phyloP scores from a whole-genome alignment of 1,140 invertebrate genomes.

The Zaprionus nigranus region DNA sequence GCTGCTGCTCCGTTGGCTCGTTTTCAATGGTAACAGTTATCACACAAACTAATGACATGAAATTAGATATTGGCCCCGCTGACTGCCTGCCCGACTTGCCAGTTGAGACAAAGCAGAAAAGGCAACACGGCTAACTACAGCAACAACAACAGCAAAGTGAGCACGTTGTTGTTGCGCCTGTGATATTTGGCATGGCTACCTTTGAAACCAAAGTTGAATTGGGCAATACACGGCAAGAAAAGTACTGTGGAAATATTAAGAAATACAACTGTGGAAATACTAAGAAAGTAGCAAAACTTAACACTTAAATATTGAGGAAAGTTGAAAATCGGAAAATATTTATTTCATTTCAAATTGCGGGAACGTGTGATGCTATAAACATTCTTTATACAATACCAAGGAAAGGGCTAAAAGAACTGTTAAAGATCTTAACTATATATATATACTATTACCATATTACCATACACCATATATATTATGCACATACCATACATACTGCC shows the following conservation, averaged over 20 bases:
- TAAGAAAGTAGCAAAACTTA: too few relatives aligned
- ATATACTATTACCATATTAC: too few relatives aligned
- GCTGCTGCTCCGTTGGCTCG: conserved; percentile 70
- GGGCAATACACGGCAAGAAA: conserved; percentile 39
- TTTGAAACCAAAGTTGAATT: conserved; percentile 63
- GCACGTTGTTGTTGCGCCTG: conserved; percentile 43
- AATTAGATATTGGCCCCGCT: conserved; percentile 77
- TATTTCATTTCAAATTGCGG: too few relatives aligned
- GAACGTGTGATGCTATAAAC: too few relatives aligned
- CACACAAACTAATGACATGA: conserved; percentile 84
- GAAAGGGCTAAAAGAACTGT: too few relatives aligned
- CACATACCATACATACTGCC: too few relatives aligned
- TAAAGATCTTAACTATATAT: too few relatives aligned
- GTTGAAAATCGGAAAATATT: too few relatives aligned
- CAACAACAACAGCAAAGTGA: conserved; percentile 44
- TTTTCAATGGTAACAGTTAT: conserved; percentile 84
- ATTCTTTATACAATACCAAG: too few relatives aligned
- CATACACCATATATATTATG: too few relatives aligned
- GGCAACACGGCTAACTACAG: conserved; percentile 36
- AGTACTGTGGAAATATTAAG: background rate
- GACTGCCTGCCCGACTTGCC: conserved; percentile 23
- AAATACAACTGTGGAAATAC: too few relatives aligned
- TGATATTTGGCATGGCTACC: conserved; percentile 64
- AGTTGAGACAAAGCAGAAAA: conserved; percentile 63
- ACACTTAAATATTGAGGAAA: too few relatives aligned